Evolutionary conservation across 2,797 vertebrate genomes (phyloP).

Genomic region (Phalloptychus januarius): DNA sequence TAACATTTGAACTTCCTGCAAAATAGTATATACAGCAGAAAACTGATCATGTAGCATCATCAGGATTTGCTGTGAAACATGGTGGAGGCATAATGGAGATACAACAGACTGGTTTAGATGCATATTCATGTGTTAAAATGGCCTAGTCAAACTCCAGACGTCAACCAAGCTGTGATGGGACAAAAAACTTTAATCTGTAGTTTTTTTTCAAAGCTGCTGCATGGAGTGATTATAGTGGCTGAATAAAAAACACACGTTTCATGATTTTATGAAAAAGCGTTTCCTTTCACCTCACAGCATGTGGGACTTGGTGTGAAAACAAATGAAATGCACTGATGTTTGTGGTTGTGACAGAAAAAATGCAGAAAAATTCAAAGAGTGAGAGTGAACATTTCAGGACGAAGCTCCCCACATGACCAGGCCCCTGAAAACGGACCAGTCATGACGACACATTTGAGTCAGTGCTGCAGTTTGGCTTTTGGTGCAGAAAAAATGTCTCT

Average conservation of each 20-base stretch:
- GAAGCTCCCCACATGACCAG: constrained; percentile 21
- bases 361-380: background rate
- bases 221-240: background rate
- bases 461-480: constrained; percentile 26
- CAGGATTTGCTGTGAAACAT: background rate
- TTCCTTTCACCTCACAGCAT: background rate
- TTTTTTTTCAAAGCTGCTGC: background rate
- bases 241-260: background rate
- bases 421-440: constrained; percentile 47
- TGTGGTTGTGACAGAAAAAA: background rate
- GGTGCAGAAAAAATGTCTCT: constrained; percentile 38
- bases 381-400: background rate
- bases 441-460: constrained; percentile 41
- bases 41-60: background rate
- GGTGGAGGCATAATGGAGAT: background rate
- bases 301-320: background rate
- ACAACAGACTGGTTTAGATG: background rate
- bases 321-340: background rate
- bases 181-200: background rate
- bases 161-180: background rate
- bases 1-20: background rate
- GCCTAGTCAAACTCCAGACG: background rate
- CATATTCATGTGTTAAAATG: background rate
- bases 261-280: background rate
- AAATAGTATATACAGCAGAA: background rate